Evolutionary conservation across 2,113 vertebrate genomes (phyloP), one percentile per base, ranked within the genome.

Genomic region (Chloropsis hardwickii): DNA sequence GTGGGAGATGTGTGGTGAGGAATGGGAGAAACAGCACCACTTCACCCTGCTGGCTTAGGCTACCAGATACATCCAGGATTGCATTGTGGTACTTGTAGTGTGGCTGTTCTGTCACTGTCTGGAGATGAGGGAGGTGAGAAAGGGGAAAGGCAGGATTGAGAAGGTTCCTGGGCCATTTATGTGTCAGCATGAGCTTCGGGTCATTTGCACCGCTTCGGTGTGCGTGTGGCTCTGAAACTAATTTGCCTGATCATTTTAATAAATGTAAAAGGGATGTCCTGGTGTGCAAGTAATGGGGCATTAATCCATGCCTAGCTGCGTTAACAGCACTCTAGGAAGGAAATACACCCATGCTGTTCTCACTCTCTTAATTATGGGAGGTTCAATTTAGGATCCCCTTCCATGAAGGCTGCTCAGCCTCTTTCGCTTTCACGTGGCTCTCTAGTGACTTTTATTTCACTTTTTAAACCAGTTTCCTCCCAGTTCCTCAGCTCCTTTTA

Each of bases 181-280:
- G 2, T 11, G 12, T 71, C 83, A 91, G 22, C 2, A 1, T 14
- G 48, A 88, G 53, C 58, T 88, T 53, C 0, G 1, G 51, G 85
- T 24, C 1, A 0, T 66, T 70, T 1, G 10, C 7, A 21, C 12
- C 0, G 0, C 60, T 39, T 28, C 0, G 0, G 40, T 21, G 61
- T 14, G 35, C 0, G 2, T 9, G 10, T 62, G 4, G 5, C 92
- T 90, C 71, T 70, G 61, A 79, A 74, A 69, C 82, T 88, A 81
- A 96, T 96, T 95, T 84, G 50, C 65, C 65, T 58, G 33, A 90
- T 95, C 69, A 66, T 73, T 88, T 90, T 79, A 95, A 97, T 96
- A 92, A 95, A 78, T 48, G 45, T 64, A 78, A 88, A 89, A 88
- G 70, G 37, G 92, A 65, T 4, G 5, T 86, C 89, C 81, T 7